These are phyloP conservation scores for Phengaris alcon DNA, from an alignment of 2,888 invertebrate species.

Conservation along the genomic window DNA sequence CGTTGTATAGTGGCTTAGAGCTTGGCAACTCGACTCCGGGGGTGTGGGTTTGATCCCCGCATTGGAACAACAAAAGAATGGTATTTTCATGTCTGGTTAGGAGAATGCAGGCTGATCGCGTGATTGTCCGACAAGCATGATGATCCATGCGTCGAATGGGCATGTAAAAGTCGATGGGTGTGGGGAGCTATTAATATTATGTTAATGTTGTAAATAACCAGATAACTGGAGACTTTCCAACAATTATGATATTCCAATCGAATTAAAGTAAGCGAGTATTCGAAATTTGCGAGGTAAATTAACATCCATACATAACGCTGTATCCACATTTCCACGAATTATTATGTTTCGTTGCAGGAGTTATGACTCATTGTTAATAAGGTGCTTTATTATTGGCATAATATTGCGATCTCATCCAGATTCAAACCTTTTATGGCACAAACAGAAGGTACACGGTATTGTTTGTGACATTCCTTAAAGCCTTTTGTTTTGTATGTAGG, in stretches of 20 bases:
- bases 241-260: conserved; percentile 20
- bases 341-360: conserved; percentile 29
- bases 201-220: not conserved
- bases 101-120: no score
- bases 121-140: no score
- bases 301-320: conserved; percentile 13
- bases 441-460: not conserved
- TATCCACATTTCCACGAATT: conserved; percentile 24
- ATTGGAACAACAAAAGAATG: no score
- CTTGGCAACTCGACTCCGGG: not conserved
- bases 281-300: conserved; percentile 27
- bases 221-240: not conserved
- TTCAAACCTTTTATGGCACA: not conserved
- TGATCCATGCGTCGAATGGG: no score
- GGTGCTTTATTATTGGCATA: conserved; percentile 8
- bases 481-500: not conserved
- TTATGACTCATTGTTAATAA: conserved; percentile 27
- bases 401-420: not conserved
- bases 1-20: not conserved
- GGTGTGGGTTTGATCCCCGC: not conserved
- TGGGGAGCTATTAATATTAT: no score
- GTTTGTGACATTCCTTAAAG: not conserved
- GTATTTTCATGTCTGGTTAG: no score
- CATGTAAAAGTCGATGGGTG: no score
- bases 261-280: conserved; percentile 21